Evolutionary conservation across 2,888 invertebrate species (phyloP), one percentile per base, ranked within the genome.

Genomic region (Homarus gammarus): DNA sequence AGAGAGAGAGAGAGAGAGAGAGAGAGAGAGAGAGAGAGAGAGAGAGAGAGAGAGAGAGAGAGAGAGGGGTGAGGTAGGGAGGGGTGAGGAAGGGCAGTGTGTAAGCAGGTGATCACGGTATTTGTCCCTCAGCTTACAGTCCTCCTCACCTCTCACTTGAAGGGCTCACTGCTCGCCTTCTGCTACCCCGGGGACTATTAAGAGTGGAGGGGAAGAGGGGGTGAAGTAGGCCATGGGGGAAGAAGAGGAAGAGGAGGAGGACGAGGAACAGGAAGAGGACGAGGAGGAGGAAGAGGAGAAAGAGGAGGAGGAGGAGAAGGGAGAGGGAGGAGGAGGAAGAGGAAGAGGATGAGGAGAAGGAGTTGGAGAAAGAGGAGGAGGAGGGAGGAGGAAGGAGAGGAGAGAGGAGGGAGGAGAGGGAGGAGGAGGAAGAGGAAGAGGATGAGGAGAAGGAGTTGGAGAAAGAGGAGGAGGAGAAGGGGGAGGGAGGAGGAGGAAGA

Each of bases 281-380:
- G 22, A 31, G 51, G 31, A 15, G 27, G 2, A 40, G 27, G 27
- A 38, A 27, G 81, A 27, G 40, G 6, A 64, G 22, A 64, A 27
- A 27, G 27, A 44, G 27, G 81, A 40, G 68, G 27, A 68, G 10
- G 81, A 81, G 81, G 44, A 68, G 38, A 44, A 61, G 68, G 38
- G 81, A 68, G 81, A 81, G 68, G 38, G 68, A 51, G 51, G 36
- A 64, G 38, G 61, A 81, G 64, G 38, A 38, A 56, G 56, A 40
- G 81, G 36, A 38, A 81, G 61, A 61, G 64, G 38, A 36, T 33
- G 81, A 64, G 81, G 64, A 64, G 64, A 36, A 56, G 64, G 36
- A 64, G 38, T 61, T 38, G 81, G 38, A 64, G 64, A 61, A 81
- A n/a, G n/a, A 38, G 36, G 61, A 56, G 81, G n/a, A 64, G 64